phyloP scores from a whole-genome alignment of 2,888 invertebrate species.

The Leucophenga montana region DNA sequence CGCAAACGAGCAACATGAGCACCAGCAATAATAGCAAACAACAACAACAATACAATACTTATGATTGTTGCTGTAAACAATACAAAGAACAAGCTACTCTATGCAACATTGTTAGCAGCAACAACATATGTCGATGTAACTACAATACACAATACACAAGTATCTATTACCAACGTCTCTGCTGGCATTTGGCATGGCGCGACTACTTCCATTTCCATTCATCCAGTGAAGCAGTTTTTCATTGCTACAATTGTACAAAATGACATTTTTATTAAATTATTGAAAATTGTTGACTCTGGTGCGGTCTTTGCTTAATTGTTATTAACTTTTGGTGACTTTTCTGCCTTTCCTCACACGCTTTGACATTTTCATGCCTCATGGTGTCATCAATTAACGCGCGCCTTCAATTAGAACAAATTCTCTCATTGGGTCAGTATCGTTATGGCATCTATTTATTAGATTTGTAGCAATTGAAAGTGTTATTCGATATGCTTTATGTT shows the following conservation, averaged over 20 bases:
- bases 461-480: slow-evolving; percentile 34
- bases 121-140: neutral
- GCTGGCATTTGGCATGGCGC: slow-evolving; percentile 19
- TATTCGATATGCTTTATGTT: slow-evolving; percentile 5
- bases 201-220: slow-evolving; percentile 7
- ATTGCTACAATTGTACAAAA: slow-evolving; percentile 42
- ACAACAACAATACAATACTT: too few species aligned
- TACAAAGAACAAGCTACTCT: too few species aligned
- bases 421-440: neutral
- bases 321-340: slow-evolving; percentile 61
- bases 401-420: neutral
- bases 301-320: slow-evolving; percentile 53
- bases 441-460: slow-evolving; percentile 54
- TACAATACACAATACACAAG: neutral
- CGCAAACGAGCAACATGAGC: neutral
- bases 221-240: slow-evolving; percentile 38
- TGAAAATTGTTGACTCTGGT: slow-evolving; percentile 32
- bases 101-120: neutral
- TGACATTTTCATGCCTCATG: slow-evolving; percentile 30
- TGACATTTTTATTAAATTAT: slow-evolving; percentile 54
- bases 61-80: too few species aligned
- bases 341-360: neutral
- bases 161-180: slow-evolving; percentile 7
- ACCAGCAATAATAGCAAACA: neutral
- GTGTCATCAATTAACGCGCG: slow-evolving; percentile 57